A percentile compares a stretch with the other conserved stretches of the same genome.
phyloP scores from a whole-genome alignment of 2,888 invertebrate genomes.

The Chymomyza caudatula region DNA sequence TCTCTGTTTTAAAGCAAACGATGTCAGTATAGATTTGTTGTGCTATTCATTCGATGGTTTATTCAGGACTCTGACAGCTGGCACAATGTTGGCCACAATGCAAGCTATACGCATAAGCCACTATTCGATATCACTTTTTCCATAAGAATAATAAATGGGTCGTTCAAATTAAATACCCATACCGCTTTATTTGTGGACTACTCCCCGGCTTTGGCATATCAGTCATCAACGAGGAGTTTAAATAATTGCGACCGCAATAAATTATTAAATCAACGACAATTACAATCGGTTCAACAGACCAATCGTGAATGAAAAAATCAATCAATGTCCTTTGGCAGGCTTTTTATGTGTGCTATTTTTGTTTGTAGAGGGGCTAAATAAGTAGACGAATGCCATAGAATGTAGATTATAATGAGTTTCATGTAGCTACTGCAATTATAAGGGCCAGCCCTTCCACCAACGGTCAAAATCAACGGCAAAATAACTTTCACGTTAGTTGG shows the following conservation, averaged over 20 bases:
- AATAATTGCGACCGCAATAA: constrained; percentile 59
- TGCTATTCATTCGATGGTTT: not conserved
- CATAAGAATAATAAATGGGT: not conserved
- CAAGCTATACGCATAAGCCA: not conserved
- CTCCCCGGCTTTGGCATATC: not conserved
- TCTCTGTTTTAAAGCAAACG: constrained; percentile 24
- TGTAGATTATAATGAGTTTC: constrained; percentile 53
- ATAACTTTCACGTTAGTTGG: not conserved
- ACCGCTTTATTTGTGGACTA: not conserved
- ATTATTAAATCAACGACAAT: constrained; percentile 70
- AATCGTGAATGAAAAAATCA: constrained; percentile 53
- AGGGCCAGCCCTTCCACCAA: constrained; percentile 11
- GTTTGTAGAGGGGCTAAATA: constrained; percentile 25
- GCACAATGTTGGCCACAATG: not conserved
- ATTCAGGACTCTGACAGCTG: not conserved
- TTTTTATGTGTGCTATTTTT: constrained; percentile 18
- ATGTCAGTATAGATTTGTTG: constrained; percentile 30
- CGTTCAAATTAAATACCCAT: not conserved
- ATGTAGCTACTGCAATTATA: constrained; percentile 59
- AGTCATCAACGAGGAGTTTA: constrained; percentile 33
- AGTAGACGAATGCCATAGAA: constrained; percentile 21
- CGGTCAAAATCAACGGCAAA: not conserved
- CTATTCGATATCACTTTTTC: not conserved
- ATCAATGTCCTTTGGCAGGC: constrained; percentile 38
- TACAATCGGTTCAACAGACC: constrained; percentile 41